A percentile compares a stretch with the other conserved stretches of the same genome.
These are phyloP conservation scores for Rutilus rutilus DNA, from an alignment of 2,113 vertebrate species.

Conservation along the genomic window DNA sequence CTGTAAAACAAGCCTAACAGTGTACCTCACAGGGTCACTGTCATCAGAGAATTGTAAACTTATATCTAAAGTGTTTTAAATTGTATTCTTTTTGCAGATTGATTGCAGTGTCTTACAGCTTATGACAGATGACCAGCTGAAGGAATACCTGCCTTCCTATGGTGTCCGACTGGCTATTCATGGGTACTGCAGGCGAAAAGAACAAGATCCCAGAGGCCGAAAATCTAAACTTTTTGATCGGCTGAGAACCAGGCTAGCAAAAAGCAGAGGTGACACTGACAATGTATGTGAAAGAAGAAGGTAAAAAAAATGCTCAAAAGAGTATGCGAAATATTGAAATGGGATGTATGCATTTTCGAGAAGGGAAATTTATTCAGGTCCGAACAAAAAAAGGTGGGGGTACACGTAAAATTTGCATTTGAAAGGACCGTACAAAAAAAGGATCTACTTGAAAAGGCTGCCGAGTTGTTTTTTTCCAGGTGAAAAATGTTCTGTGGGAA, in stretches of 20 bases:
- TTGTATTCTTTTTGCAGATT: constrained; percentile 10
- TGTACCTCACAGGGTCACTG: neutral
- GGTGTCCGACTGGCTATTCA: constrained; percentile 18
- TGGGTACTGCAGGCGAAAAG: constrained; percentile 4
- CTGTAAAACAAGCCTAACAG: too few species aligned
- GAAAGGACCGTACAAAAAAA: constrained; percentile 38
- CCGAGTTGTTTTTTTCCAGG: constrained; percentile 17
- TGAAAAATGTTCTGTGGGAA: constrained; percentile 11
- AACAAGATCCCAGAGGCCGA: neutral
- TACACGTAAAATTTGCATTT: constrained; percentile 9
- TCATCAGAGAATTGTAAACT: neutral
- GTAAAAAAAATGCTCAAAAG: too few species aligned
- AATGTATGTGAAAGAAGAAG: too few species aligned
- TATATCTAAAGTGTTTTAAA: neutral
- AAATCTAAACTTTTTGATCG: constrained; percentile 8
- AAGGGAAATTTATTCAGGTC: constrained; percentile 23
- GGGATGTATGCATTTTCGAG: constrained; percentile 12
- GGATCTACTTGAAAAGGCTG: constrained; percentile 21
- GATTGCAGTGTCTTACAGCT: constrained; percentile 32
- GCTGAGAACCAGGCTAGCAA: neutral
- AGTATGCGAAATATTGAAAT: neutral
- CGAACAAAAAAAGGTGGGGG: constrained; percentile 18
- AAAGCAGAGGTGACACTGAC: too few species aligned
- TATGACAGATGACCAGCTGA: constrained; percentile 38
- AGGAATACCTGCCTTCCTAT: constrained; percentile 30